Percentiles rank a stretch among this genome's conserved stretches.
phyloP scores from a whole-genome alignment of 2,888 invertebrate genomes.

The Formica aserva region DNA sequence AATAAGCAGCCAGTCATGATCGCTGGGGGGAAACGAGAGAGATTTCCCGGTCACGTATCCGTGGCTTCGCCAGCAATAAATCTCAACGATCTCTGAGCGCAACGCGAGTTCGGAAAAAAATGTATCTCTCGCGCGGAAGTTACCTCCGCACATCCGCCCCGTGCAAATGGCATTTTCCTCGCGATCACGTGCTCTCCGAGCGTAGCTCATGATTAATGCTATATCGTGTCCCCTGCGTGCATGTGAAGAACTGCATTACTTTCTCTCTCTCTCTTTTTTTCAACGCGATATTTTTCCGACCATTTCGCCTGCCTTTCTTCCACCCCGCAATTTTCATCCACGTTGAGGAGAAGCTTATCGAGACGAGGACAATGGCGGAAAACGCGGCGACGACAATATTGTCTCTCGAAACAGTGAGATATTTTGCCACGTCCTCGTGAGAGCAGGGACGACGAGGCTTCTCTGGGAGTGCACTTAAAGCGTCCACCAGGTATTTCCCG shows the following conservation, averaged over 20 bases:
- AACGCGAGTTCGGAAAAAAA: conserved; percentile 29
- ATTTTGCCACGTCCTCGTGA: conserved; percentile 56
- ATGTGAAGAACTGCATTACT: conserved; percentile 3
- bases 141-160: conserved; percentile 25
- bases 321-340: conserved; percentile 48
- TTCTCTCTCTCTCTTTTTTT: conserved; percentile 7
- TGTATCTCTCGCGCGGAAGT: conserved; percentile 43
- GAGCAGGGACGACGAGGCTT: conserved; percentile 25
- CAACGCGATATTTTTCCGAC: conserved; percentile 38
- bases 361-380: conserved; percentile 61
- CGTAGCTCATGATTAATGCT: conserved; percentile 47
- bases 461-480: conserved; percentile 51
- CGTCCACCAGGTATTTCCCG: conserved; percentile 47
- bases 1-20: conserved; percentile 42
- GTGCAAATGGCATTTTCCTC: conserved; percentile 52
- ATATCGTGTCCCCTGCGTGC: conserved; percentile 21
- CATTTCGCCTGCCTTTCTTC: conserved; percentile 12
- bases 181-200: conserved; percentile 32
- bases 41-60: conserved; percentile 44
- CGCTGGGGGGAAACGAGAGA: conserved; percentile 13
- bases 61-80: conserved; percentile 29
- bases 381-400: conserved; percentile 70
- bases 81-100: conserved; percentile 41
- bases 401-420: conserved; percentile 66
- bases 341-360: conserved; percentile 59